These are phyloP conservation scores for Tipula helvola DNA, from an alignment of 2,888 invertebrate species.

Conservation along the genomic window DNA sequence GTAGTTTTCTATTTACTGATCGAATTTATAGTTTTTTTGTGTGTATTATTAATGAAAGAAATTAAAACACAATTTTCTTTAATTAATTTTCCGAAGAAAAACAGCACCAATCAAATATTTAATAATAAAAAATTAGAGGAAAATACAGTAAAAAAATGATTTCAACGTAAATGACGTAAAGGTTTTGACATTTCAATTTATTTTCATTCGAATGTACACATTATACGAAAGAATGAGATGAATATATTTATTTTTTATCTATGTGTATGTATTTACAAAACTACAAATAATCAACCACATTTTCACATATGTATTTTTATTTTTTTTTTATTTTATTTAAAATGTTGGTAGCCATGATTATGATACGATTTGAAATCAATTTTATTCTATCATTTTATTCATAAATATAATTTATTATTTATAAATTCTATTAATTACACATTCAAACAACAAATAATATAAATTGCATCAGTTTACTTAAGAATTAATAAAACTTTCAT, in stretches of 20 bases:
- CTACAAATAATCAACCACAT: constrained; percentile 5
- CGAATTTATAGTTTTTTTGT: neutral
- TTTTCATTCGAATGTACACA: neutral
- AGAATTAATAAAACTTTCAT: neutral
- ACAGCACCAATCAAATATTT: neutral
- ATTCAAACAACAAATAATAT: constrained; percentile 4
- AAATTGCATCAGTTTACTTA: neutral
- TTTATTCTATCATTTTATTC: neutral
- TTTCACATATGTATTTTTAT: neutral
- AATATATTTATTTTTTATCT: neutral
- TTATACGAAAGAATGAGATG: neutral
- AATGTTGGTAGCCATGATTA: constrained; percentile 5
- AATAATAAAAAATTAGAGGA: neutral
- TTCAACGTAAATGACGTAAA: neutral
- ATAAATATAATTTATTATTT: neutral
- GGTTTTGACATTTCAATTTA: constrained; percentile 4
- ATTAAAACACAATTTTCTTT: neutral
- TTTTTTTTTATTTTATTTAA: constrained; percentile 6
- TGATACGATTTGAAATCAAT: constrained; percentile 5
- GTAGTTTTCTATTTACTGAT: neutral
- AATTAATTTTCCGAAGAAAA: neutral
- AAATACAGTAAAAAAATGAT: neutral
- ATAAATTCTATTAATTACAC: neutral
- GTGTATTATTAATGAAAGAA: neutral
- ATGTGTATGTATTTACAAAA: neutral